phyloP scores from a whole-genome alignment of 2,113 vertebrate species.

The Chrysochloris asiatica region DNA sequence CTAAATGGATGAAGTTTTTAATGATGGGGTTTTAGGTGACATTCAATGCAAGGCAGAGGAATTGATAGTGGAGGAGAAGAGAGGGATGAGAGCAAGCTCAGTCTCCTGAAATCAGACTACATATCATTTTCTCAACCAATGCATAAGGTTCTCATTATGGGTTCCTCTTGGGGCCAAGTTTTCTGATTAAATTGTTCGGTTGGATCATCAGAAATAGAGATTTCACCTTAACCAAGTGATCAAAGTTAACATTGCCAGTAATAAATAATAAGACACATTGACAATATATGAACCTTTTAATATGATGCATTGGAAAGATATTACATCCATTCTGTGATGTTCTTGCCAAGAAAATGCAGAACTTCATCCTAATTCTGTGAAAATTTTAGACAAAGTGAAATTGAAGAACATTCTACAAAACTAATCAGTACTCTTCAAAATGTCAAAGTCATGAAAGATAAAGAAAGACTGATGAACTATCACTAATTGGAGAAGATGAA shows the following conservation, averaged over 20 bases:
- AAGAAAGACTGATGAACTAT: not conserved
- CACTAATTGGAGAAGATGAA: not conserved
- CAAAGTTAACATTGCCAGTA: not conserved
- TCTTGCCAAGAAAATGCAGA: not conserved
- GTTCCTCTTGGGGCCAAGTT: slow-evolving; percentile 2
- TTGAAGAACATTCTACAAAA: not conserved
- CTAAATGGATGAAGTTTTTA: not conserved
- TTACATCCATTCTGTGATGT: not conserved
- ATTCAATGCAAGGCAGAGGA: not conserved
- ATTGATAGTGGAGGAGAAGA: not conserved
- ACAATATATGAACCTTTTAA: not conserved
- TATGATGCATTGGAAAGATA: not conserved
- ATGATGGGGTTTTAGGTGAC: slow-evolving; percentile 20
- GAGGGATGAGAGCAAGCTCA: not conserved
- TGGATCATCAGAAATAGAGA: slow-evolving; percentile 19
- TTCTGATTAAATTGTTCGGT: slow-evolving; percentile 14
- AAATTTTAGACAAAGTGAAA: not conserved
- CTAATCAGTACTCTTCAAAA: not conserved
- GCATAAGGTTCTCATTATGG: slow-evolving; percentile 26
- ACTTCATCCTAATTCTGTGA: not conserved
- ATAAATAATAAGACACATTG: not conserved
- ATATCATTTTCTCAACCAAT: slow-evolving; percentile 29
- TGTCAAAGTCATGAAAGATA: not conserved
- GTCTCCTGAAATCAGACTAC: not conserved
- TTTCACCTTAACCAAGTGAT: slow-evolving; percentile 22